Conservation (phyloP, 2,113 vertebrate species). For the Okapia johnstoni region DNA sequence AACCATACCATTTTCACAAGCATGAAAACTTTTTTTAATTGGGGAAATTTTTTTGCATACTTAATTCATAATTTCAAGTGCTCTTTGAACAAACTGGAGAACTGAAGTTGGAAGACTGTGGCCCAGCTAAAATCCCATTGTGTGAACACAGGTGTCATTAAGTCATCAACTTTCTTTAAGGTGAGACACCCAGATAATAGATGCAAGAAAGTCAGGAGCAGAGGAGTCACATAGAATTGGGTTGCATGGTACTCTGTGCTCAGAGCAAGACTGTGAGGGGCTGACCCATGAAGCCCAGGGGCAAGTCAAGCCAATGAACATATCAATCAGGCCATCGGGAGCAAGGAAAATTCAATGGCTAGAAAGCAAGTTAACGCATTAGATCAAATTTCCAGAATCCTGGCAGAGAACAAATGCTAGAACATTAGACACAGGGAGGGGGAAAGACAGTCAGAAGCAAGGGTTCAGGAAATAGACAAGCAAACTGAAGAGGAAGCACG, state of each 20-base stretch:
- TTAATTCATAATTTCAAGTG: not conserved
- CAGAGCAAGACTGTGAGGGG: not conserved
- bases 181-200: not conserved
- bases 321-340: not conserved
- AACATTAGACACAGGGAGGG: not conserved
- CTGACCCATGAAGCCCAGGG: not conserved
- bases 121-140: not conserved
- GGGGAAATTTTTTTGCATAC: not conserved
- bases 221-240: not conserved
- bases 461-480: fast-evolving
- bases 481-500: not conserved
- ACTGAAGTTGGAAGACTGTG: not conserved
- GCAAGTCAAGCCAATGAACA: not conserved
- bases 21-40: not conserved
- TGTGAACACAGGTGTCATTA: not conserved
- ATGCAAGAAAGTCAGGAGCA: not conserved
- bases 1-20: constrained; percentile 1
- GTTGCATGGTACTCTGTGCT: not conserved
- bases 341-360: not conserved
- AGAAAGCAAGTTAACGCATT: not conserved
- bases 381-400: not conserved
- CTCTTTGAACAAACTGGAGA: not conserved
- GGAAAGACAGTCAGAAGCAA: not conserved
- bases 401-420: not conserved
- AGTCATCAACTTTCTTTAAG: not conserved